Evolutionary conservation across 2,797 vertebrate genomes (phyloP).

Genomic region (Phoeniculus purpureus): DNA sequence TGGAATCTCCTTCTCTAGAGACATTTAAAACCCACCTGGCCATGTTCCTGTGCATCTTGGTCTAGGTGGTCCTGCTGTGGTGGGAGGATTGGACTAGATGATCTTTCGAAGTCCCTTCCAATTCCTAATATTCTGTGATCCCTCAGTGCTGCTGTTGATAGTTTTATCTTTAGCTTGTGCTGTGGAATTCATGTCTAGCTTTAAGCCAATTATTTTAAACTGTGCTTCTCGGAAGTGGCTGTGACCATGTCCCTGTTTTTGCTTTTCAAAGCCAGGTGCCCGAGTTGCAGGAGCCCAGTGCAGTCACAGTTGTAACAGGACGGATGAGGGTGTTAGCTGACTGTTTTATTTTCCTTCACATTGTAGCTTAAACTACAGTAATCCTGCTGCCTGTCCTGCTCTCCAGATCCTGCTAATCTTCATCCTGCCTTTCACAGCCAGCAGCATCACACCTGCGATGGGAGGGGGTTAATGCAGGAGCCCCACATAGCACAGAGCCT

Average conservation of each 20-base stretch:
- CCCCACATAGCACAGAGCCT: not conserved
- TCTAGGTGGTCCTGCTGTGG: too few relatives aligned
- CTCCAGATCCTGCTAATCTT: not conserved
- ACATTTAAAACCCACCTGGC: too few relatives aligned
- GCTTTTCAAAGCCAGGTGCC: accelerated
- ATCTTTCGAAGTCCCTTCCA: too few relatives aligned
- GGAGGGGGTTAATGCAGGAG: not conserved
- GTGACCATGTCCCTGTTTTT: not conserved
- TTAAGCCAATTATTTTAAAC: not conserved
- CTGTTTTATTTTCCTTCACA: not conserved
- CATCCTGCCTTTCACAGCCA: not conserved
- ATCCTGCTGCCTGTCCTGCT: not conserved
- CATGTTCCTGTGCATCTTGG: too few relatives aligned
- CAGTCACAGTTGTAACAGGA: not conserved
- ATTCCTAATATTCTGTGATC: not conserved
- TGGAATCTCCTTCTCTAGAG: too few relatives aligned
- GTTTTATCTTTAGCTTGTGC: not conserved
- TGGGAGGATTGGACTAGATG: too few relatives aligned
- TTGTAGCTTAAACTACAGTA: not conserved
- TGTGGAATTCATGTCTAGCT: not conserved
- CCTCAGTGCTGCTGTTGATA: not conserved
- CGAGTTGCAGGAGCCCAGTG: not conserved
- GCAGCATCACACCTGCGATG: not conserved
- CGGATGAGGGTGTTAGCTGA: not conserved
- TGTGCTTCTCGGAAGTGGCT: not conserved